These are phyloP conservation scores for Tetrapedia diversipes DNA, from an alignment of 2,888 invertebrate genomes.

Conservation along the genomic window DNA sequence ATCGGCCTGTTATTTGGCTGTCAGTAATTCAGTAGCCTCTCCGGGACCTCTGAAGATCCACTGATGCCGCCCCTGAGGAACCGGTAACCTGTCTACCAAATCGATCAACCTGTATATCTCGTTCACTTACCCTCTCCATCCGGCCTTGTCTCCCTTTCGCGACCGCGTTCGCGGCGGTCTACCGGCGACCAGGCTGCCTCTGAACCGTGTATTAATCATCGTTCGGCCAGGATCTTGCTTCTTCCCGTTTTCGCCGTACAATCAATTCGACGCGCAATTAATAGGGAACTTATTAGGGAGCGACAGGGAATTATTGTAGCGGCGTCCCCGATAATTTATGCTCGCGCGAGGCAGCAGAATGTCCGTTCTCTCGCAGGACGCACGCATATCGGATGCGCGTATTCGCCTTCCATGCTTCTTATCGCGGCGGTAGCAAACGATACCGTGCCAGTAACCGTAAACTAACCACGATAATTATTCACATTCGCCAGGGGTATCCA, in stretches of 20 bases:
- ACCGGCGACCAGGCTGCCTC: conserved; percentile 8
- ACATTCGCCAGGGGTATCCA: conserved; percentile 45
- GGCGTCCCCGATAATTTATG: conserved; percentile 42
- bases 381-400: conserved; percentile 37
- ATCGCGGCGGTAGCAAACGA: conserved; percentile 50
- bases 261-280: conserved; percentile 21
- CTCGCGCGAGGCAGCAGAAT: conserved; percentile 11
- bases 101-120: conserved; percentile 69
- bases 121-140: conserved; percentile 38
- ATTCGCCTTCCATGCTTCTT: conserved; percentile 40
- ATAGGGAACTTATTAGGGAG: conserved; percentile 22
- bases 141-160: conserved; percentile 32
- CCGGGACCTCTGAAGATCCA: conserved; percentile 67
- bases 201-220: conserved; percentile 27
- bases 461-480: conserved; percentile 66
- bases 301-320: conserved; percentile 9
- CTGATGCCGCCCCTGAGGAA: conserved; percentile 65
- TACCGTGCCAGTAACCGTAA: conserved; percentile 53
- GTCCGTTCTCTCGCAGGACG: conserved; percentile 25
- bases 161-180: conserved; percentile 17
- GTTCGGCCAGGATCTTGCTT: neutral
- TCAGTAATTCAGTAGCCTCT: conserved; percentile 77
- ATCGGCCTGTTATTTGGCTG: conserved; percentile 78
- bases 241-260: neutral
- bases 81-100: conserved; percentile 69